Evolutionary conservation across 1,140 invertebrate genomes (phyloP).

Genomic region (Elysia chlorotica): DNA sequence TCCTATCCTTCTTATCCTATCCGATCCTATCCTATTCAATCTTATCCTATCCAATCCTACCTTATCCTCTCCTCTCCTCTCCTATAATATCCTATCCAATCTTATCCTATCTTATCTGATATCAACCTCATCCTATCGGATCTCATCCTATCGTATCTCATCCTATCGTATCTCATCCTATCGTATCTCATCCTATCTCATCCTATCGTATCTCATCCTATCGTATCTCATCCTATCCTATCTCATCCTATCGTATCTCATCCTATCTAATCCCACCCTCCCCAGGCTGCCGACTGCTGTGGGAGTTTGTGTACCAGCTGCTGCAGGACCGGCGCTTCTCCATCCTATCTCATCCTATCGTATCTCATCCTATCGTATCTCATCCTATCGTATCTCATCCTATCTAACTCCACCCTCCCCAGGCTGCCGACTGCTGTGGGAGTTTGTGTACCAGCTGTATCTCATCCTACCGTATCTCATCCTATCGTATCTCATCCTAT

Average conservation of each 20-base stretch:
- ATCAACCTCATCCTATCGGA: neutral
- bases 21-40: neutral
- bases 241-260: neutral
- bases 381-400: neutral
- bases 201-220: neutral
- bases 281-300: slow-evolving; percentile 88
- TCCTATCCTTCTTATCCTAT: neutral
- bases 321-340: no score
- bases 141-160: neutral
- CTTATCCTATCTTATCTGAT: neutral
- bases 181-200: neutral
- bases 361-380: neutral
- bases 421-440: slow-evolving; percentile 94
- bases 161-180: neutral
- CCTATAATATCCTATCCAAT: neutral
- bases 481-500: neutral
- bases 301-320: slow-evolving; percentile 75
- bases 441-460: slow-evolving; percentile 68
- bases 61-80: neutral
- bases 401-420: slow-evolving; percentile 38
- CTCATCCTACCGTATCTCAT: neutral
- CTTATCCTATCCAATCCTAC: neutral
- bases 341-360: no score
- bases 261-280: slow-evolving; percentile 13
- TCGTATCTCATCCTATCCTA: neutral